Conservation (phyloP, 2,113 vertebrate genomes). For the Oriolus oriolus region DNA sequence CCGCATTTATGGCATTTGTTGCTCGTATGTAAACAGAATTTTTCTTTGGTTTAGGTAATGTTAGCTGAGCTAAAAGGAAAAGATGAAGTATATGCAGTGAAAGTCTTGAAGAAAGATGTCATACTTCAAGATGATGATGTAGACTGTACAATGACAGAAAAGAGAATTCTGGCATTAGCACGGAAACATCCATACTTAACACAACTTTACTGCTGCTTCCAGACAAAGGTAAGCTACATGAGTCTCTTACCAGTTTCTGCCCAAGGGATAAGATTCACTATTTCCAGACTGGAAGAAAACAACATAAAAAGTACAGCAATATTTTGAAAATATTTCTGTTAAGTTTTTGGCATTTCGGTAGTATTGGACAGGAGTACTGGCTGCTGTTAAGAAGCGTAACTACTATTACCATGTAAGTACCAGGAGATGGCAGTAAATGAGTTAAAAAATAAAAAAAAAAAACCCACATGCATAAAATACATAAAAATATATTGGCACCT, state of each 20-base stretch:
- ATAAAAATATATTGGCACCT: neutral
- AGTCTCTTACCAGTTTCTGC: neutral
- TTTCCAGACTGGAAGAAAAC: neutral
- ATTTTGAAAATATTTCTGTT: neutral
- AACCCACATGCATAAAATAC: neutral
- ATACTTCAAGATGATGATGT: constrained; percentile 97
- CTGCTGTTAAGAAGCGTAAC: neutral
- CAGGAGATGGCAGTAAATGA: constrained; percentile 73
- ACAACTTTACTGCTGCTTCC: constrained; percentile 99
- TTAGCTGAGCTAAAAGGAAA: constrained; percentile 93
- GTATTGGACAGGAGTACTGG: neutral
- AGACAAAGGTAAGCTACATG: constrained; percentile 84
- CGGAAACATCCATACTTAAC: constrained; percentile 96
- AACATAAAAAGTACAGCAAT: neutral
- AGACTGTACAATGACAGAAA: constrained; percentile 98
- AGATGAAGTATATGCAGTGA: constrained; percentile 97
- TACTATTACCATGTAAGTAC: neutral
- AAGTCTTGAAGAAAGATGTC: constrained; percentile 97
- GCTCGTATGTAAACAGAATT: neutral
- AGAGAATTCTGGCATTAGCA: constrained; percentile 93
- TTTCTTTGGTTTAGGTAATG: constrained; percentile 84
- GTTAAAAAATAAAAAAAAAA: neutral
- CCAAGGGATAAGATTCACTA: neutral
- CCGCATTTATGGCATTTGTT: neutral
- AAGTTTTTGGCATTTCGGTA: neutral